phyloP scores from a whole-genome alignment of 2,113 vertebrate species.

The Crocuta crocuta region DNA sequence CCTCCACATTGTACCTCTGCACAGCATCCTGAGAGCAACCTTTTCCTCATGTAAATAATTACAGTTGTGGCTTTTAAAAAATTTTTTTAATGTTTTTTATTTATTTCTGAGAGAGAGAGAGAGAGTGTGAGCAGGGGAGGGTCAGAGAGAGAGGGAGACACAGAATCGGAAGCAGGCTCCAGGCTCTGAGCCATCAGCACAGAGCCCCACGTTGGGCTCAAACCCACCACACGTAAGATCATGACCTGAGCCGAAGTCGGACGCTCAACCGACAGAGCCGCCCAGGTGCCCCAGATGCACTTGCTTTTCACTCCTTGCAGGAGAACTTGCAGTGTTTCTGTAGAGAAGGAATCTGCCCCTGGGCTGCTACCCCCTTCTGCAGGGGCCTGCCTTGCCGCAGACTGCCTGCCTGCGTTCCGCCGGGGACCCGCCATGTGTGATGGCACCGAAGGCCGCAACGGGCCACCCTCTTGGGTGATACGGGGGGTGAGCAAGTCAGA shows the following conservation, averaged over 20 bases:
- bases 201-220: too few relatives aligned
- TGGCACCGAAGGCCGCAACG: neutral
- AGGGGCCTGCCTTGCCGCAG: neutral
- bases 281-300: rapidly evolving
- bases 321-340: neutral
- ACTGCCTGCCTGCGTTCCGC: neutral
- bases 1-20: neutral
- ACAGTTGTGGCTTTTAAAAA: constrained; percentile 52
- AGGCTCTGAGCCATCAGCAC: too few relatives aligned
- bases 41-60: constrained; percentile 75
- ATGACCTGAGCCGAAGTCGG: too few relatives aligned
- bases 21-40: constrained; percentile 50
- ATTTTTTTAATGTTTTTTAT: too few relatives aligned
- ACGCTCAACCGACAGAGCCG: too few relatives aligned
- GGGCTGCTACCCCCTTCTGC: neutral
- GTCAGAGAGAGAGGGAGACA: too few relatives aligned
- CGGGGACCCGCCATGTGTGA: rapidly evolving
- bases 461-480: neutral
- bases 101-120: too few relatives aligned
- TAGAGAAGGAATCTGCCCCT: neutral
- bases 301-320: neutral
- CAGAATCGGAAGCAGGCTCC: too few relatives aligned
- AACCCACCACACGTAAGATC: too few relatives aligned
- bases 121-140: too few relatives aligned
- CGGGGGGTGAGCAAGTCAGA: neutral